phyloP scores from a whole-genome alignment of 2,113 vertebrate species.

The Oncorhynchus clarkii region DNA sequence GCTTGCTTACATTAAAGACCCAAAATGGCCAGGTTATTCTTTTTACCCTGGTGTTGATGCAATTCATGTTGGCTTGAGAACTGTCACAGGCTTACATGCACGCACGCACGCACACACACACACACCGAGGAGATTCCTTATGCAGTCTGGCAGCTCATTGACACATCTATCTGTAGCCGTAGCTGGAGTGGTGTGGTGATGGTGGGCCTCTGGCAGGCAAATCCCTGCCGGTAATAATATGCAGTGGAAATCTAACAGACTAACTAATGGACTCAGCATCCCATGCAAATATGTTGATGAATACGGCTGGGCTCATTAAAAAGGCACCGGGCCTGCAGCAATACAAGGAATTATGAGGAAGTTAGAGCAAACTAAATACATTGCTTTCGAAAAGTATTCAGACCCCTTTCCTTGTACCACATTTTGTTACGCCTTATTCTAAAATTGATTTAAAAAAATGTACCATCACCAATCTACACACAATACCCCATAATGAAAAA shows the following conservation, averaged over 20 bases:
- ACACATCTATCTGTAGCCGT: neutral
- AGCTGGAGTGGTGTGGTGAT: neutral
- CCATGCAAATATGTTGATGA: conserved; percentile 12
- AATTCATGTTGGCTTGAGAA: neutral
- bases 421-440: no score
- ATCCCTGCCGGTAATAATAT: neutral
- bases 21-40: no score
- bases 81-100: neutral
- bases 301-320: conserved; percentile 6
- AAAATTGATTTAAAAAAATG: no score
- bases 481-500: no score
- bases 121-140: neutral
- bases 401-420: no score
- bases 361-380: neutral
- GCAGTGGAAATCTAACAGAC: conserved; percentile 9
- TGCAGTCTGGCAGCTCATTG: neutral
- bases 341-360: conserved; percentile 18
- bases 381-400: neutral
- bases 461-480: no score
- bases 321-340: neutral
- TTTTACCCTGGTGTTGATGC: no score
- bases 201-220: neutral
- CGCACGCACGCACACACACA: neutral
- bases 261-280: conserved; percentile 24
- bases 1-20: no score